phyloP scores from a whole-genome alignment of 2,888 invertebrate genomes.

The Meloe dianella region DNA sequence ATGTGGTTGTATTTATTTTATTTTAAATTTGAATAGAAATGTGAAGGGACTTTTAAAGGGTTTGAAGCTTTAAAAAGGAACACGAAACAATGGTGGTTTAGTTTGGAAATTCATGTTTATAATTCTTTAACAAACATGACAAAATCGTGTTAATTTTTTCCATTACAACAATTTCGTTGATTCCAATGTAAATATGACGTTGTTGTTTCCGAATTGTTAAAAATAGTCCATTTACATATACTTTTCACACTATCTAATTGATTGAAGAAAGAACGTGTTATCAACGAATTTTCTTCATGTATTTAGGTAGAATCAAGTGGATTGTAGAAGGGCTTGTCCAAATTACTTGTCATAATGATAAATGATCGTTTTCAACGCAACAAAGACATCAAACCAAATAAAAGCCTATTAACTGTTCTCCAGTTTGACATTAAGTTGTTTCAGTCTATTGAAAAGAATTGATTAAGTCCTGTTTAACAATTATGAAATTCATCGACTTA shows the following conservation, averaged over 20 bases:
- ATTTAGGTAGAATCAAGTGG: neutral
- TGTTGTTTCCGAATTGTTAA: no score
- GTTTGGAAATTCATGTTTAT: slow-evolving; percentile 30
- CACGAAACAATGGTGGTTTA: neutral
- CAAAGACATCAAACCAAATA: neutral
- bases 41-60: neutral
- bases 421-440: neutral
- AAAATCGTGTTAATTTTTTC: slow-evolving; percentile 21
- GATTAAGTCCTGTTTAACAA: neutral
- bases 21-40: neutral
- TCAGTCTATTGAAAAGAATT: neutral
- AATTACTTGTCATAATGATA: slow-evolving; percentile 6
- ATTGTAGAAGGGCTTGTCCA: neutral
- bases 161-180: neutral
- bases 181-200: no score
- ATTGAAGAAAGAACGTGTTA: neutral
- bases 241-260: neutral
- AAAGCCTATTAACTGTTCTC: neutral
- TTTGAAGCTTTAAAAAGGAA: neutral
- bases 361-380: slow-evolving; percentile 3
- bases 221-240: neutral
- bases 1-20: neutral
- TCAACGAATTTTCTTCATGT: neutral
- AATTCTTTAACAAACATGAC: slow-evolving; percentile 29
- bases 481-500: no score